A percentile compares a stretch with the other conserved stretches of the same genome.
These are phyloP conservation scores for Hipparchia semele DNA, from an alignment of 2,888 invertebrate species.

Conservation along the genomic window DNA sequence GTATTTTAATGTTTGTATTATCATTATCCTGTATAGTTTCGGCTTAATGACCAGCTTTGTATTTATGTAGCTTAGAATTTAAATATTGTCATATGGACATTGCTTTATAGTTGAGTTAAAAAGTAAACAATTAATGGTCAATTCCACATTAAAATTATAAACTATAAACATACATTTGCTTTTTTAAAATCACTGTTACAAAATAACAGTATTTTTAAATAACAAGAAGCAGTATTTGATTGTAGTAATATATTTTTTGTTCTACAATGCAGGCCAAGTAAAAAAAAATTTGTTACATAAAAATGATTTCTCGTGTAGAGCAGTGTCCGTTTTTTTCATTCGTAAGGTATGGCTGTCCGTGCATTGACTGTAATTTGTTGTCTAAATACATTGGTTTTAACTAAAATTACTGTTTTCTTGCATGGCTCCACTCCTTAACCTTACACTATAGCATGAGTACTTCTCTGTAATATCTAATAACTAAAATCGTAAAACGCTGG, in stretches of 20 bases:
- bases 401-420: constrained; percentile 78
- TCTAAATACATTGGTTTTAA: constrained; percentile 74
- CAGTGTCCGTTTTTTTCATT: constrained; percentile 45
- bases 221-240: too few relatives aligned
- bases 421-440: constrained; percentile 68
- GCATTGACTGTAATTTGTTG: constrained; percentile 73
- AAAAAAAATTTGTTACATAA: neutral
- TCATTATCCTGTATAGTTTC: constrained; percentile 32
- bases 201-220: neutral
- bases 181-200: neutral
- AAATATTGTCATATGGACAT: constrained; percentile 42
- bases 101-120: constrained; percentile 32
- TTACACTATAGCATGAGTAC: constrained; percentile 60
- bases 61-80: constrained; percentile 46
- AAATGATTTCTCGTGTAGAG: constrained; percentile 22
- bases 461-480: constrained; percentile 1
- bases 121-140: neutral
- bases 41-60: constrained; percentile 43
- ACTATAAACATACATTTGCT: neutral
- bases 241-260: neutral
- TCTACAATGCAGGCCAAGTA: neutral
- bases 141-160: neutral
- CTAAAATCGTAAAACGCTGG: neutral
- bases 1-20: constrained; percentile 29
- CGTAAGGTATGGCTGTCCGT: constrained; percentile 64